Base-by-base conservation (phyloP, 2,797 vertebrate genomes). In the Peromyscus nudipes region DNA sequence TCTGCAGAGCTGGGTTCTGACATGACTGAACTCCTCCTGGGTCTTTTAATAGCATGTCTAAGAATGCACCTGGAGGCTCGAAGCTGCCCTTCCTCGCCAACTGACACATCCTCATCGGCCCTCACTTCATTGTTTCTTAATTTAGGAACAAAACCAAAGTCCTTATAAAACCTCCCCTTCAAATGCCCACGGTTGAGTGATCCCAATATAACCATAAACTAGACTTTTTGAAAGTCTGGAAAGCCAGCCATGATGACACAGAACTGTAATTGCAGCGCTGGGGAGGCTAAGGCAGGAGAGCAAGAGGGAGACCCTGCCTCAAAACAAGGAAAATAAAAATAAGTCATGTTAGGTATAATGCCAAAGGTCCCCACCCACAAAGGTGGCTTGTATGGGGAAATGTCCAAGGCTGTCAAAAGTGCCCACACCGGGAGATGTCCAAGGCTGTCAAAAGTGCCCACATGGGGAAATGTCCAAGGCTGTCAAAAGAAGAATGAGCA, bases 1-100 rank as follows among this genome's bases (percentile, higher is more conserved):
- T 43, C 91, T 86, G 64, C 65, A 79, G 62, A 31, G 46, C 16
- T 21, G 43, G 67, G 49, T 75, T 76, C 46, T 71, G 73, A 92
- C 82, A 91, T 19, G 82, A 95, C 79, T 13, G 2, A 84, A 82
- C 85, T 16, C n/a, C 82, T 77, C 91, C 94, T 34, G 23, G 34
- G 88, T 23, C 67, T 69, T 49, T 34, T 27, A 55, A 57, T 49
- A 88, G 75, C 57, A 21, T 79, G 79, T 40, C 0, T 79, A 79
- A 89, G 79, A 76, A 94, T 40, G 55, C 23, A 77, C 76, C 96
- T 37, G 46, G 10, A 62, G 85, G 71, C 46, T 1, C 0, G 1
- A 29, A 19, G 4, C 67, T 73, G 1, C 52, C 34, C 31, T 64
- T 75, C 21, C 55, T 10, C 0, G 1, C 37, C 85, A 75, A 67